phyloP scores from a whole-genome alignment of 2,888 invertebrate species.

The Hypomecis atomaria region DNA sequence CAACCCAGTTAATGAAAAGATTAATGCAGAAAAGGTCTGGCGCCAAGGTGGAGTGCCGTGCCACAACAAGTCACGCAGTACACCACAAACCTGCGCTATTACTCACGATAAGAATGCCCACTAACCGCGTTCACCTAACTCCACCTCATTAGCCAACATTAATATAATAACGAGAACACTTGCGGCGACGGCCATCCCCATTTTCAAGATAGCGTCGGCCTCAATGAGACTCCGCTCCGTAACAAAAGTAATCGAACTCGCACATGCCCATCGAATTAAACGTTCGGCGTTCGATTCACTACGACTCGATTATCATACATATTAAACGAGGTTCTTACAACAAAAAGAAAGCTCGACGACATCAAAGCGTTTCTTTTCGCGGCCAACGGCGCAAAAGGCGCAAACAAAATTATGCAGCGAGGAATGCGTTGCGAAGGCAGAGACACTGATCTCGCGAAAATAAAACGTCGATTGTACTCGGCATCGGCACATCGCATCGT shows the following conservation, averaged over 20 bases:
- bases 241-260: conserved; percentile 49
- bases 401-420: conserved; percentile 65
- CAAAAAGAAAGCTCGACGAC: conserved; percentile 46
- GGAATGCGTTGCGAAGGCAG: conserved; percentile 68
- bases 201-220: conserved; percentile 47
- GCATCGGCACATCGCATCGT: conserved; percentile 55
- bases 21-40: conserved; percentile 70
- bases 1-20: conserved; percentile 62
- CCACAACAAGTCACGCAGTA: conserved; percentile 61
- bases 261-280: conserved; percentile 34
- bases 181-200: conserved; percentile 53
- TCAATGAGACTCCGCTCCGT: conserved; percentile 12
- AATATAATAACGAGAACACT: conserved; percentile 68
- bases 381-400: conserved; percentile 60
- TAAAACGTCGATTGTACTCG: conserved; percentile 74
- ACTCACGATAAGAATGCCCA: conserved; percentile 63
- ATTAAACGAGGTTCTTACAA: conserved; percentile 34
- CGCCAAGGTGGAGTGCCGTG: conserved; percentile 51
- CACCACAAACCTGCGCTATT: conserved; percentile 67
- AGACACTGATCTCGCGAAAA: conserved; percentile 74
- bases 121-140: conserved; percentile 67
- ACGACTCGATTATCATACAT: conserved; percentile 40
- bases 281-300: conserved; percentile 38
- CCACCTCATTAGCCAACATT: conserved; percentile 69
- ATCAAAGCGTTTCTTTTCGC: conserved; percentile 63